Evolutionary conservation across 1,140 invertebrate genomes (phyloP).

Genomic region (Sminthurinus signatus): DNA sequence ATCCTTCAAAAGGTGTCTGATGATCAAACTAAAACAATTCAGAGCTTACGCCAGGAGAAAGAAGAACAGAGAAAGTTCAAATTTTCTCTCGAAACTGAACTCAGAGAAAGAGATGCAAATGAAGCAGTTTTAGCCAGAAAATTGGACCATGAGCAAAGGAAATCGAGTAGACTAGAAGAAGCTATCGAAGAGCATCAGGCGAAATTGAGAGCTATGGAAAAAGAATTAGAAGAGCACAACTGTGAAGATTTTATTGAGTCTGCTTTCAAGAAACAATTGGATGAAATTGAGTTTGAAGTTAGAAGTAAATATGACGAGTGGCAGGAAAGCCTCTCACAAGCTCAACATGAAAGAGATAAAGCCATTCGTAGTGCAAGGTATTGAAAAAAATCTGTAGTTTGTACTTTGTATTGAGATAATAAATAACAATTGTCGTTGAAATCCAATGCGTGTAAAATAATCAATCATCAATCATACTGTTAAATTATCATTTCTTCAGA

Average conservation of each 20-base stretch:
- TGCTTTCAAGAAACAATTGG: constrained; percentile 10
- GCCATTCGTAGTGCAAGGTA: constrained; percentile 12
- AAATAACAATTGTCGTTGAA: background rate
- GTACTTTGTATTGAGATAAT: background rate
- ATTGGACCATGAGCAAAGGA: constrained; percentile 13
- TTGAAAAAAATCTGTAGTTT: background rate
- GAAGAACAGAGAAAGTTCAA: constrained; percentile 11
- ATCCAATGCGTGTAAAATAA: background rate
- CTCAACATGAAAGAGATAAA: constrained; percentile 18
- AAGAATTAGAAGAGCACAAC: constrained; percentile 25
- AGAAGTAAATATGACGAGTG: constrained; percentile 1
- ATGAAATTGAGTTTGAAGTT: constrained; percentile 12
- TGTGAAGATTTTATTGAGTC: constrained; percentile 29
- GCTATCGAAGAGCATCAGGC: constrained; percentile 16
- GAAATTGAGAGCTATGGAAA: background rate
- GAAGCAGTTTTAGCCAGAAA: constrained; percentile 11
- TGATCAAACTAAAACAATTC: constrained; percentile 24
- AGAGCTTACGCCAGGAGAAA: constrained; percentile 12
- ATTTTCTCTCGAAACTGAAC: constrained; percentile 13
- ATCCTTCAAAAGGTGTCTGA: constrained; percentile 26
- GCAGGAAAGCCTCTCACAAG: constrained; percentile 1
- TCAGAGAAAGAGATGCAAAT: constrained; percentile 18
- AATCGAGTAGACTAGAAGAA: background rate
- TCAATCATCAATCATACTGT: background rate
- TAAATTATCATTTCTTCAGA: background rate